A percentile compares a stretch with the other conserved stretches of the same genome.
These are phyloP conservation scores for Trachurus trachurus DNA, from an alignment of 2,797 vertebrate genomes.

Conservation along the genomic window DNA sequence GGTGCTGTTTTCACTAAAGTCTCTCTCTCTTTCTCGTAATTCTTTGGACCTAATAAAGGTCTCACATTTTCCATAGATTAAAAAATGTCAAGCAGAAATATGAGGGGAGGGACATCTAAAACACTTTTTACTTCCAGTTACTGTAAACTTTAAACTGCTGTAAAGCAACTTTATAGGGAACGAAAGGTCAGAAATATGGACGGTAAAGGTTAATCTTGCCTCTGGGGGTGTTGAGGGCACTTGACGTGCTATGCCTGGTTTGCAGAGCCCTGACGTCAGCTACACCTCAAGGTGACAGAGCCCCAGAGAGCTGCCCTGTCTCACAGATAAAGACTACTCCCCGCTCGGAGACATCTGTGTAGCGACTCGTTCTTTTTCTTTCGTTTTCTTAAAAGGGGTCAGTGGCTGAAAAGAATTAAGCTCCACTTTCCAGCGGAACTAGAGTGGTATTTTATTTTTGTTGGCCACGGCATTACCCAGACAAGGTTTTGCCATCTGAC, in stretches of 20 bases:
- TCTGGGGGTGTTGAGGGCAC: constrained; percentile 32
- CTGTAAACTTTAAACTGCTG: not conserved
- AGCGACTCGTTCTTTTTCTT: constrained; percentile 26
- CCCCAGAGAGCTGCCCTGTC: constrained; percentile 67
- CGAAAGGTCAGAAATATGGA: constrained; percentile 2
- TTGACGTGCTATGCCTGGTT: constrained; percentile 44
- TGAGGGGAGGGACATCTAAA: not conserved
- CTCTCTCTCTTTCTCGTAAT: constrained; percentile 28
- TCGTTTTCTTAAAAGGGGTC: constrained; percentile 24
- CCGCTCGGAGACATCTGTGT: constrained; percentile 12
- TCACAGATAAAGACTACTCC: constrained; percentile 64
- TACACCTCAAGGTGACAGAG: constrained; percentile 79
- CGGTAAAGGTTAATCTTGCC: constrained; percentile 27
- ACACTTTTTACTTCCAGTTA: not conserved
- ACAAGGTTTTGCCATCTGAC: constrained; percentile 54
- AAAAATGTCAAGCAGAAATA: not conserved
- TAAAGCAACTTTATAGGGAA: constrained; percentile 13
- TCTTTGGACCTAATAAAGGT: constrained; percentile 51
- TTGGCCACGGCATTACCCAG: constrained; percentile 32
- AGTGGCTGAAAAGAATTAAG: constrained; percentile 49
- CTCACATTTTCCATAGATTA: not conserved
- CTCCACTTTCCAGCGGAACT: constrained; percentile 53
- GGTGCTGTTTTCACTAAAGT: constrained; percentile 48
- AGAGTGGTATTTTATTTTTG: constrained; percentile 65
- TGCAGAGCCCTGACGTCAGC: constrained; percentile 71